These are phyloP conservation scores for Eulemur coronatus DNA, from an alignment of 2,797 vertebrate species.

Conservation along the genomic window DNA sequence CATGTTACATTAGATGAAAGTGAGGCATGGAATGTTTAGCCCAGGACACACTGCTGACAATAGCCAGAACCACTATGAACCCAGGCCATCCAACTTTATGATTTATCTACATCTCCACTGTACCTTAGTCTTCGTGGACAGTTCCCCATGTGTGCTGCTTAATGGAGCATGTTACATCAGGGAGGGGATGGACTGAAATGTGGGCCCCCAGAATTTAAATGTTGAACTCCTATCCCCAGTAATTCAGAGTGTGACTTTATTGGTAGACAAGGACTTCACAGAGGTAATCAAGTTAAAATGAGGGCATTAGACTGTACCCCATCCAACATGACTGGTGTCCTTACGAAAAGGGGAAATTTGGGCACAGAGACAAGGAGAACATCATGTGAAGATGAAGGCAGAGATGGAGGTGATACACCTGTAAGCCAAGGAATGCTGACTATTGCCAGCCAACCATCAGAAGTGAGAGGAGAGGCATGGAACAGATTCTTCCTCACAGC, in stretches of 20 bases:
- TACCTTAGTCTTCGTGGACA: not conserved
- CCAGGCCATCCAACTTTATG: not conserved
- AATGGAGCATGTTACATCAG: not conserved
- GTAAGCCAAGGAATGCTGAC: not conserved
- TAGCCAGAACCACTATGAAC: not conserved
- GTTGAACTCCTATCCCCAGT: not conserved
- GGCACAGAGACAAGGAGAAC: not conserved
- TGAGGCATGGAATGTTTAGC: rapidly evolving
- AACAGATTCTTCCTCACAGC: not conserved
- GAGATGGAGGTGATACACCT: not conserved
- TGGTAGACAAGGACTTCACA: not conserved
- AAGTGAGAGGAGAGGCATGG: too few relatives aligned
- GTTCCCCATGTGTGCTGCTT: rapidly evolving
- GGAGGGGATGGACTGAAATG: not conserved
- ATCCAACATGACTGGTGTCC: not conserved
- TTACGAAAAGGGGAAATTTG: not conserved
- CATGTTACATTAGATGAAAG: not conserved
- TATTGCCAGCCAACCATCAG: too few relatives aligned
- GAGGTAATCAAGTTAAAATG: not conserved
- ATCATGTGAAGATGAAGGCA: too few relatives aligned
- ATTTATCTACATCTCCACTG: rapidly evolving
- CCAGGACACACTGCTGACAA: not conserved
- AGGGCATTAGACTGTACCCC: not conserved
- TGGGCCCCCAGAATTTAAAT: not conserved
- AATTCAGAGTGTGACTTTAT: not conserved